Conservation (phyloP, 2,888 invertebrate species). For the Drosophila yooni region DNA sequence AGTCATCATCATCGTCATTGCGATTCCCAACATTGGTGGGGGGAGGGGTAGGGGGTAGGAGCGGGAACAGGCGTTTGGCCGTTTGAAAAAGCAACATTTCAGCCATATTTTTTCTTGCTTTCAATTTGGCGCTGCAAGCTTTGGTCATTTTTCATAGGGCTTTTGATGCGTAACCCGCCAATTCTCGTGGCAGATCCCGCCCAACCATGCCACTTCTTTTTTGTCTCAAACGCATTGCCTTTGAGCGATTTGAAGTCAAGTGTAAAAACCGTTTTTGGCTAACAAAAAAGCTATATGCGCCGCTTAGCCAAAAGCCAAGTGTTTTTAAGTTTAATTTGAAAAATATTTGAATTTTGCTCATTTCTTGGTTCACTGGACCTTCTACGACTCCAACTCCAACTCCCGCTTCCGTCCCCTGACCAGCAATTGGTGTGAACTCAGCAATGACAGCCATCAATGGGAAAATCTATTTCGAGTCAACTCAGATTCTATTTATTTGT, state of each 20-base stretch:
- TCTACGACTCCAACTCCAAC: conserved; percentile 8
- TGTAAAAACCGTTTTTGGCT: conserved; percentile 76
- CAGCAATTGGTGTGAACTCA: conserved; percentile 58
- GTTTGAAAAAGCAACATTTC: conserved; percentile 79
- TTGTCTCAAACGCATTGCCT: conserved; percentile 67
- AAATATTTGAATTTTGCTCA: conserved; percentile 81
- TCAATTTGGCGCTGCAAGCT: conserved; percentile 73
- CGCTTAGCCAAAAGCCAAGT: conserved; percentile 57
- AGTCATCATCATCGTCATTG: conserved; percentile 50
- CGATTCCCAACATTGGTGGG: conserved; percentile 22
- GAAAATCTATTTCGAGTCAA: conserved; percentile 52
- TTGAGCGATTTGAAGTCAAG: conserved; percentile 82
- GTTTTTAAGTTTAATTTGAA: conserved; percentile 79
- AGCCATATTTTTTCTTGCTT: conserved; percentile 79
- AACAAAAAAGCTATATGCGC: conserved; percentile 50
- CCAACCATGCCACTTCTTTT: background rate
- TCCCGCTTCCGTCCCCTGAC: background rate
- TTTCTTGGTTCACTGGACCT: conserved; percentile 74
- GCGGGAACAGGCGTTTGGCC: conserved; percentile 40
- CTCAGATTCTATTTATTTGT: conserved; percentile 39
- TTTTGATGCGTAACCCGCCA: conserved; percentile 76
- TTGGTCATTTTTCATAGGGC: conserved; percentile 80
- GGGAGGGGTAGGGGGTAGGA: conserved; percentile 21
- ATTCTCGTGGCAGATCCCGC: conserved; percentile 32
- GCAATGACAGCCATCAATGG: conserved; percentile 60